Evolutionary conservation across 1,140 invertebrate species (phyloP).

Genomic region (Lasioglossum albipes): DNA sequence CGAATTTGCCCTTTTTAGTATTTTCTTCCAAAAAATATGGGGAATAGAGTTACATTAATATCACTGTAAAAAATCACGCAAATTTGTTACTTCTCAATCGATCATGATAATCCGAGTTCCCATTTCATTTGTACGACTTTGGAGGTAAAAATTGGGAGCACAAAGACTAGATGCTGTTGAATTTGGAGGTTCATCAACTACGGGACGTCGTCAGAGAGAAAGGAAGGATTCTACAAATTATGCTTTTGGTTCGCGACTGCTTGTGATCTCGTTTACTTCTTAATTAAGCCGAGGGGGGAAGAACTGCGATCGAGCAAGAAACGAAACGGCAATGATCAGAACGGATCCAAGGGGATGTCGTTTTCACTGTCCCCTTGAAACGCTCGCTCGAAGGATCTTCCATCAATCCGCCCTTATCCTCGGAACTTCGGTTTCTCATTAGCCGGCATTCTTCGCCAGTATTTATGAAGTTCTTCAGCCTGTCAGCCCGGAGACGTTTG

Average conservation of each 20-base stretch:
- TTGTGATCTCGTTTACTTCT: not conserved
- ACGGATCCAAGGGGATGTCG: not conserved
- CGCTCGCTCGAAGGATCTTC: not conserved
- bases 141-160: too few species aligned
- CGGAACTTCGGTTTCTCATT: constrained; percentile 18
- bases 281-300: not conserved
- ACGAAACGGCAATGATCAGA: constrained; percentile 1
- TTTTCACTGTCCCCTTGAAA: constrained; percentile 1
- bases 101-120: too few species aligned
- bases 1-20: too few species aligned
- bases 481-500: constrained; percentile 5
- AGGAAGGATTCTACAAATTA: not conserved
- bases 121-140: too few species aligned
- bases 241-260: not conserved
- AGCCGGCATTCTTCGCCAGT: not conserved
- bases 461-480: not conserved
- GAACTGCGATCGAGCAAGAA: not conserved
- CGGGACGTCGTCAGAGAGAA: too few species aligned
- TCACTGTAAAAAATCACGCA: too few species aligned
- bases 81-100: too few species aligned
- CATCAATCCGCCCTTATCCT: not conserved
- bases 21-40: too few species aligned
- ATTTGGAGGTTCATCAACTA: not conserved
- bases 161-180: not conserved
- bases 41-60: too few species aligned